Evolutionary conservation across 2,888 invertebrate species (phyloP).

Genomic region (Rhabditophanes sp.): DNA sequence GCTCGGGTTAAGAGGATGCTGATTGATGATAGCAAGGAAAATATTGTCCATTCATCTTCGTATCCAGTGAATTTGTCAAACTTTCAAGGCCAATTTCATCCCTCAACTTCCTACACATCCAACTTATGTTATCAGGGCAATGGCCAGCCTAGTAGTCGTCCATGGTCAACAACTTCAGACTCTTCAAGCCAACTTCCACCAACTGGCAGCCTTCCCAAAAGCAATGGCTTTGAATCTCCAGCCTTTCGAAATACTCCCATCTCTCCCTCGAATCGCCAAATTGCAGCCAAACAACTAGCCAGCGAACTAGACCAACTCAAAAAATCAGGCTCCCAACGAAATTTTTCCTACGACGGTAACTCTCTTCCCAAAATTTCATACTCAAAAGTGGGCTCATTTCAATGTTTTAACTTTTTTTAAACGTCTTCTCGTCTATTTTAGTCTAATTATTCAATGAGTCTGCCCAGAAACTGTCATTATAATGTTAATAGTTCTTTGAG

Average conservation of each 20-base stretch:
- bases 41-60: constrained; percentile 38
- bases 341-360: constrained; percentile 18
- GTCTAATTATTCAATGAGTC: too few species aligned
- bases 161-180: constrained; percentile 16
- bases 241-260: constrained; percentile 5
- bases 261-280: background rate
- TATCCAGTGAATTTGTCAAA: constrained; percentile 33
- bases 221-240: constrained; percentile 3
- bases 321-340: constrained; percentile 8
- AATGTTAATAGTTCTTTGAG: too few species aligned
- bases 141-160: constrained; percentile 20
- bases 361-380: constrained; percentile 31
- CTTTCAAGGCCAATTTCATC: constrained; percentile 13
- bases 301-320: constrained; percentile 41
- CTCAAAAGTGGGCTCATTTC: constrained; percentile 16
- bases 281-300: constrained; percentile 37
- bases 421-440: too few species aligned
- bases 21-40: constrained; percentile 25
- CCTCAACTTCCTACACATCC: constrained; percentile 42
- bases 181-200: constrained; percentile 12
- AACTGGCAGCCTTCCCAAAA: too few species aligned
- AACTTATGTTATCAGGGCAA: constrained; percentile 30
- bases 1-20: constrained; percentile 34
- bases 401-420: too few species aligned
- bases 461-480: too few species aligned